phyloP scores from a whole-genome alignment of 2,888 invertebrate genomes.

The Limenitis camilla region DNA sequence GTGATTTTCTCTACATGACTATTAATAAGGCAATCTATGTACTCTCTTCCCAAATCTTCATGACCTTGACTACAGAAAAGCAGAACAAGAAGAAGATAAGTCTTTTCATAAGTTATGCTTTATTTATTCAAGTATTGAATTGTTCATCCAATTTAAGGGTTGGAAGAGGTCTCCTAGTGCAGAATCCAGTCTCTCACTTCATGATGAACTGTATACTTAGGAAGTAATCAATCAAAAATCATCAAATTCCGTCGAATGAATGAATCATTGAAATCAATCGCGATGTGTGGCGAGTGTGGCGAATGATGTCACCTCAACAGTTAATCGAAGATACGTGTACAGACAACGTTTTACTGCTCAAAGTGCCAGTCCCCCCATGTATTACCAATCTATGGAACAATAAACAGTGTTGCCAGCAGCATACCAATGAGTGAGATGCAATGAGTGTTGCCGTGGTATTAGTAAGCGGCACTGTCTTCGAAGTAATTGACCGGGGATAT shows the following conservation, averaged over 20 bases:
- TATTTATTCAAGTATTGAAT: too few relatives aligned
- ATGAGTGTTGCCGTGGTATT: constrained; percentile 61
- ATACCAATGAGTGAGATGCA: constrained; percentile 69
- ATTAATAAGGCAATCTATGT: too few relatives aligned
- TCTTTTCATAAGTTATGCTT: too few relatives aligned
- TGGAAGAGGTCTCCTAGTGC: too few relatives aligned
- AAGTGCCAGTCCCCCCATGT: constrained; percentile 72
- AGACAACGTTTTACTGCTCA: constrained; percentile 72
- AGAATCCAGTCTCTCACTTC: too few relatives aligned
- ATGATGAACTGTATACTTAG: too few relatives aligned
- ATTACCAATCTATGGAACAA: constrained; percentile 74
- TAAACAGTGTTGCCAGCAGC: constrained; percentile 62
- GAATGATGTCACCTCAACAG: constrained; percentile 34
- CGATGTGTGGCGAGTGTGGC: not conserved
- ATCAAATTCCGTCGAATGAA: not conserved
- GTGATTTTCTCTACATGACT: too few relatives aligned
- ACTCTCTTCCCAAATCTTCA: too few relatives aligned
- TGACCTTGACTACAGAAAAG: too few relatives aligned
- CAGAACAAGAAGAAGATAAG: too few relatives aligned
- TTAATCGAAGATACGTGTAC: constrained; percentile 70
- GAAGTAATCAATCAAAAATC: not conserved
- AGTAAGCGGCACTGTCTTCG: constrained; percentile 61
- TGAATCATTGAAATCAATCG: not conserved
- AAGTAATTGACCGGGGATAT: constrained; percentile 73
- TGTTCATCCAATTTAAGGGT: too few relatives aligned